Base-by-base conservation (phyloP, 2,113 vertebrate genomes). In the Tylochromis polylepis region DNA sequence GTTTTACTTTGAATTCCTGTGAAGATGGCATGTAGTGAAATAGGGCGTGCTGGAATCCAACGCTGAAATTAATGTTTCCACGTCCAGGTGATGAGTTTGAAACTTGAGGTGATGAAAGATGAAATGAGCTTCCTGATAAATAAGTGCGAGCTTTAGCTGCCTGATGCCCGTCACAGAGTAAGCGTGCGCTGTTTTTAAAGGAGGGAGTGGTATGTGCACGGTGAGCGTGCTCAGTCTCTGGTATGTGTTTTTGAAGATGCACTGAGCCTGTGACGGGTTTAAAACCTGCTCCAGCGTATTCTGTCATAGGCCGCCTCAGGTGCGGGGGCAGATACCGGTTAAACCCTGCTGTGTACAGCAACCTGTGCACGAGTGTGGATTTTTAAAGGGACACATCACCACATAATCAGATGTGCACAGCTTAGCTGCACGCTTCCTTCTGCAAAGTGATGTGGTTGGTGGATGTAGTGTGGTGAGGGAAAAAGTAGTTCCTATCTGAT, bases 221-320 rank as follows among this genome's bases (percentile, higher is more conserved):
- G 24, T 24, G 5, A 59, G 38, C 53, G 27, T 34, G n/a, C 18
- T 4, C 11, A 5, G 14, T 27, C 49, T 86, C 59, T 93, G 87
- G 84, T 83, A 81, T 90, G 87, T 88, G 78, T 81, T 87, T 85
- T 82, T 83, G 77, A 93, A 85, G 58, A 57, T 49, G 43, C 22
- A 51, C 6, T 38, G 31, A 60, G 59, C 11, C 55, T 16, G 43
- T 27, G 58, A 87, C 67, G 55, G 80, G 82, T 87, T 65, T 87
- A 11, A 87, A 89, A 93, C 90, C 83, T 93, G 90, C 70, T 86
- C 56, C 11, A 60, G 34, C 60, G 1, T 79, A 81, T 83, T 56
- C 38, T 79, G n/a, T 43, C 18, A 18, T 5, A 22, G 34, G 72
- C 29, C 4, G 83, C 86, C 82, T 79, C 3, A 2, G 57, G 90